Percentiles rank a stretch among this genome's conserved stretches.
Evolutionary conservation across 2,113 vertebrate genomes (phyloP).

Genomic region (Cepphus grylle): DNA sequence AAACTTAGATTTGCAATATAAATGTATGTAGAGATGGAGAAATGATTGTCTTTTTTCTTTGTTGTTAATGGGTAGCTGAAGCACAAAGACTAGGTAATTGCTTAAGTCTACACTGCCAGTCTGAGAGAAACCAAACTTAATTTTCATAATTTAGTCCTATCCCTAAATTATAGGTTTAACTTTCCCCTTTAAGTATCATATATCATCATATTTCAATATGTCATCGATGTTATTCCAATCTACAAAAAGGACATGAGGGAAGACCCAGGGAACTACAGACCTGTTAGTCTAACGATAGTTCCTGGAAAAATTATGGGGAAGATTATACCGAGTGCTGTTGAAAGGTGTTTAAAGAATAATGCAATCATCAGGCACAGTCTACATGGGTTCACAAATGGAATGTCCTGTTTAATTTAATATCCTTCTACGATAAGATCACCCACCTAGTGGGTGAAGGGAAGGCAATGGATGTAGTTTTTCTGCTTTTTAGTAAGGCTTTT

Average conservation of each 20-base stretch:
- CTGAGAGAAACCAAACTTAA: not conserved
- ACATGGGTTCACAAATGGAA: not conserved
- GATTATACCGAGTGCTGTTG: not conserved
- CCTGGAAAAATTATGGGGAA: not conserved
- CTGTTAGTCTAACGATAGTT: not conserved
- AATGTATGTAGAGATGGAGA: not conserved
- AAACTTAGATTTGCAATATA: not conserved
- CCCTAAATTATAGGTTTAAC: not conserved
- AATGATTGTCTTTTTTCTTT: not conserved
- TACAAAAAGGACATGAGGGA: not conserved
- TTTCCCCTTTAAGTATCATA: not conserved
- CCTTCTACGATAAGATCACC: not conserved
- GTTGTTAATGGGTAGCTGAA: not conserved
- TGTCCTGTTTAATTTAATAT: not conserved
- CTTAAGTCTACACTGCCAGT: not conserved
- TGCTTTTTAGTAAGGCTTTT: not conserved
- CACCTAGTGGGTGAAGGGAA: not conserved
- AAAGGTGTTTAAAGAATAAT: not conserved
- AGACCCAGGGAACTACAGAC: not conserved
- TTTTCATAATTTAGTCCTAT: not conserved
- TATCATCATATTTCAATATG: not conserved
- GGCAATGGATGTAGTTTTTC: not conserved
- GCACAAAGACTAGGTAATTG: not conserved
- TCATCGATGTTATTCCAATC: not conserved
- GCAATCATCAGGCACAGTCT: not conserved